Evolutionary conservation across 2,797 vertebrate genomes (phyloP), one percentile per base, ranked within the genome.

Genomic region (Dendrocincla tyrannina): DNA sequence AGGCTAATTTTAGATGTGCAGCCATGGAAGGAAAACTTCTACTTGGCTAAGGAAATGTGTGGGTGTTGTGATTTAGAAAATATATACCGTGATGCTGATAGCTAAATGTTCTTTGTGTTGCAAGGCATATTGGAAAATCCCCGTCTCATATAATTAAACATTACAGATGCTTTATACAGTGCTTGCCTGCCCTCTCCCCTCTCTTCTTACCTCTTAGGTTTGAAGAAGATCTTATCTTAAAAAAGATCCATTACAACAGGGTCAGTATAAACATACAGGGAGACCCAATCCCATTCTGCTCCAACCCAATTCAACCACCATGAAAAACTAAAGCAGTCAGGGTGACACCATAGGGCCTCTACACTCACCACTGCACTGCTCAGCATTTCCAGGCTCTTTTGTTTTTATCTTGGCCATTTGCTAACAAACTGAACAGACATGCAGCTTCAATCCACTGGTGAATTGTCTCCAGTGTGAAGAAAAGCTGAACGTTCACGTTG

Each of bases 41-140:
- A 17, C 78, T 96, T 95, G 83, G 82, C 95, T 85, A 84, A 95
- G 87, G 94, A 96, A 96, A 83, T 62, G 66, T 81, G 95, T 91
- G 69, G 86, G 88, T 73, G 90, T 94, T 77, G 63, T 44, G 70
- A 88, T 95, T 95, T 88, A 93, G 83, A 95, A 96, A 96, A 85
- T 91, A 91, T n/a, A 93, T 78, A 41, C 75, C 58, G 63, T 55
- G 55, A 9, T 91, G 73, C 94, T 93, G 82, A 82, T 84, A 95
- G 84, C 83, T 88, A 68, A 92, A 68, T 63, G 56, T 84, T 91
- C 79, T 93, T 94, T 85, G 78, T 96, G 85, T 95, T 88, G 55
- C 58, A 62, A 77, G 63, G 56, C 86, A 19, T 47, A 52, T 52
- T 94, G 91, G 94, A 94, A 96, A 89, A 77, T 79, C 82, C 76